Evolutionary conservation across 2,113 vertebrate species (phyloP).

Genomic region (Lepidothrix coronata): DNA sequence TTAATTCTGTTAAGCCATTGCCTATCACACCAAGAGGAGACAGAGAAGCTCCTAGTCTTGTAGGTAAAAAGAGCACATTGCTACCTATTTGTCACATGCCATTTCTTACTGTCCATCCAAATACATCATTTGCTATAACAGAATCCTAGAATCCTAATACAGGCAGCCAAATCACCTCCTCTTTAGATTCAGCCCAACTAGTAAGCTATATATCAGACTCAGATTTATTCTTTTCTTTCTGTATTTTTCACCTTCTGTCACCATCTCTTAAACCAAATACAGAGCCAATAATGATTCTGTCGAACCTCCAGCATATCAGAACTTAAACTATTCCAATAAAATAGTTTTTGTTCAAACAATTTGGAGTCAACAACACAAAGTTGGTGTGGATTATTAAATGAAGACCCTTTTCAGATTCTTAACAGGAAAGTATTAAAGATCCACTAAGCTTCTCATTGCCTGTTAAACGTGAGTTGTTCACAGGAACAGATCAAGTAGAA

Average conservation of each 20-base stretch:
- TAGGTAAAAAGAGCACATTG: not conserved
- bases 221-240: not conserved
- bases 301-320: not conserved
- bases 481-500: not conserved
- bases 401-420: not conserved
- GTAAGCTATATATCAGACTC: not conserved
- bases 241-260: not conserved
- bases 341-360: not conserved
- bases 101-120: not conserved
- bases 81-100: not conserved
- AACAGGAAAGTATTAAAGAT: not conserved
- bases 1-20: not conserved
- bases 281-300: not conserved
- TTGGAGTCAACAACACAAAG: not conserved
- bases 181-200: not conserved
- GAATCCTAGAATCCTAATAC: not conserved
- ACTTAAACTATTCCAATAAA: not conserved
- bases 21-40: not conserved
- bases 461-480: not conserved
- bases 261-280: not conserved
- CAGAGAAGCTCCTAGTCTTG: not conserved
- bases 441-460: not conserved
- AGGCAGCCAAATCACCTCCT: not conserved
- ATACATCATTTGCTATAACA: not conserved
- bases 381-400: not conserved